Conservation (phyloP, 2,888 invertebrate species). For the Oeneis ivallda region DNA sequence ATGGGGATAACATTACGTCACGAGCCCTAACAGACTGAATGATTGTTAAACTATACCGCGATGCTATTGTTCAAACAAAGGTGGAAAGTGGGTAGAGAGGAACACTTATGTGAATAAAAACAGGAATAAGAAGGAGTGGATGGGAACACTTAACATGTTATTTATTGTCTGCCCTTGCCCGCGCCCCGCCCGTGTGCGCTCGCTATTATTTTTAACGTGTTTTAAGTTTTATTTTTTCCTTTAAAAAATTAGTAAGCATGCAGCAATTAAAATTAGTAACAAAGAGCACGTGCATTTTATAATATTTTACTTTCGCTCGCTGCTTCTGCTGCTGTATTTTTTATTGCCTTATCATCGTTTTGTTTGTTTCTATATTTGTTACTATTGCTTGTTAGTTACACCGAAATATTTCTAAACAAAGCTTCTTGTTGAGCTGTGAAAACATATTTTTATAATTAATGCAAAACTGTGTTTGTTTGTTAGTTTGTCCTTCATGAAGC, state of each 20-base stretch:
- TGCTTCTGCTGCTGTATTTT: not conserved
- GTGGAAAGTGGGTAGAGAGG: not conserved
- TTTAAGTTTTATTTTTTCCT: not conserved
- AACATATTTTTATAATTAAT: too few species aligned
- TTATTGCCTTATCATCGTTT: not conserved
- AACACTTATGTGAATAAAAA: not conserved
- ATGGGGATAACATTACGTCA: too few species aligned
- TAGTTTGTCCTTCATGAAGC: too few species aligned
- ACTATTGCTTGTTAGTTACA: too few species aligned
- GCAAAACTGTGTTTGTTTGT: not conserved
- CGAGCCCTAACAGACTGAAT: not conserved
- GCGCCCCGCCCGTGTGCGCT: not conserved
- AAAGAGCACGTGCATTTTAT: not conserved
- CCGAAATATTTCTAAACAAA: too few species aligned
- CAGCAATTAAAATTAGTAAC: too few species aligned
- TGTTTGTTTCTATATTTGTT: too few species aligned
- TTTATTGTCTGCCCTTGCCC: not conserved
- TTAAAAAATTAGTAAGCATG: not conserved
- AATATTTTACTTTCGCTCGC: not conserved
- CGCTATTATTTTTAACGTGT: not conserved
- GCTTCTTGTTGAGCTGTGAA: not conserved
- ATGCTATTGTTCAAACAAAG: conserved; percentile 1
- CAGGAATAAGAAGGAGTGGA: conserved; percentile 2
- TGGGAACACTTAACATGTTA: not conserved
- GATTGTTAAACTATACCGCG: not conserved